Percentiles rank a stretch among this genome's conserved stretches.
These are phyloP conservation scores for Baronia brevicornis DNA, from an alignment of 2,888 invertebrate species.

Conservation along the genomic window DNA sequence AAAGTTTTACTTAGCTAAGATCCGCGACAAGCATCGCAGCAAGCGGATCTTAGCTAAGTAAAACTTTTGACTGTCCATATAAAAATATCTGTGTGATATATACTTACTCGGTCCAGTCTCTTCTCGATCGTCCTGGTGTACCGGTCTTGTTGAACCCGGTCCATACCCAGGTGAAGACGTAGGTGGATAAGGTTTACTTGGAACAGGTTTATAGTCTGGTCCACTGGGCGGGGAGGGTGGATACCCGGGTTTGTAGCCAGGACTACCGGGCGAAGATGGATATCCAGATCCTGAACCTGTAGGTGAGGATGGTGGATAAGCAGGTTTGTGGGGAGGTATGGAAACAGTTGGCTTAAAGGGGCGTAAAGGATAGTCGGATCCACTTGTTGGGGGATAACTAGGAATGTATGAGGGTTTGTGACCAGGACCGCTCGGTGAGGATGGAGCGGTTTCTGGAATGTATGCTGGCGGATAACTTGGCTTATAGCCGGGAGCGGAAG, in stretches of 20 bases:
- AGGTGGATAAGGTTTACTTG: constrained; percentile 5
- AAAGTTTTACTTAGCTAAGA: too few species aligned
- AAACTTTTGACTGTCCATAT: too few species aligned
- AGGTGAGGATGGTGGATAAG: constrained; percentile 11
- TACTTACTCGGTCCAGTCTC: constrained; percentile 43
- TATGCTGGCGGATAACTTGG: constrained; percentile 12
- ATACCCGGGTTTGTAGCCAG: constrained; percentile 17
- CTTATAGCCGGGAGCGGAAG: constrained; percentile 8
- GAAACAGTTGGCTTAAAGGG: constrained; percentile 10
- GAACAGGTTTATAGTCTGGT: constrained; percentile 3
- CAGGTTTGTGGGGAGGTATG: constrained; percentile 7
- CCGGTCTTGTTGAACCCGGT: constrained; percentile 14
- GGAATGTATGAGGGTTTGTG: constrained; percentile 31
- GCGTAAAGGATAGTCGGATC: constrained; percentile 22
- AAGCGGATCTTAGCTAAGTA: too few species aligned
- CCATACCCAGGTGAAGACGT: constrained; percentile 16
- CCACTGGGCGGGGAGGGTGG: constrained; percentile 9
- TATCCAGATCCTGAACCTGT: constrained; percentile 19
- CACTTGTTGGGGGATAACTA: constrained; percentile 21
- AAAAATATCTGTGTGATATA: too few species aligned
- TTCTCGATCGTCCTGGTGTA: constrained; percentile 30
- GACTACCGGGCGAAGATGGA: constrained; percentile 5
- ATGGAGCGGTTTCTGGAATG: constrained; percentile 13
- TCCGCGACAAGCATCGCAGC: too few species aligned
- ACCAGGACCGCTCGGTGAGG: constrained; percentile 23